Conservation (phyloP, 2,797 vertebrate genomes). For the Caiman crocodilus region DNA sequence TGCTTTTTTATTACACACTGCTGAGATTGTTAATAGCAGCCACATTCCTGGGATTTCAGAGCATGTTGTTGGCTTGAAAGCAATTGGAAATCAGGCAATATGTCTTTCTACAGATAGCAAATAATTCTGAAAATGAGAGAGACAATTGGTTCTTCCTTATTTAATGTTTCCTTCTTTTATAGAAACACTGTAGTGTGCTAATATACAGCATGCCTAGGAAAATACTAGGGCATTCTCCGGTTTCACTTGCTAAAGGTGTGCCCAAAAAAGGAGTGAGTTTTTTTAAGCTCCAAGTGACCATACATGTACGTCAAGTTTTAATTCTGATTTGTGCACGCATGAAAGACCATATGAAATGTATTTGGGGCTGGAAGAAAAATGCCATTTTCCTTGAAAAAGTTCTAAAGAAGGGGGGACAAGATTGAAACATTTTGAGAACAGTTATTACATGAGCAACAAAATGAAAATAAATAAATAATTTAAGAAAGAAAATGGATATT, state of each 20-base stretch:
- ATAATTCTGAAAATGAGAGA: slow-evolving; percentile 40
- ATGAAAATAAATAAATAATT: not conserved
- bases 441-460: not conserved
- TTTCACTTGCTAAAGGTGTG: not conserved
- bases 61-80: slow-evolving; percentile 64
- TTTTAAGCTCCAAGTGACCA: not conserved
- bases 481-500: not conserved
- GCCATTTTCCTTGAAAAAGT: not conserved
- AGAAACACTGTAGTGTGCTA: not conserved
- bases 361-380: not conserved
- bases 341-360: not conserved
- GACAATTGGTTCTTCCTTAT: slow-evolving; percentile 24
- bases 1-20: slow-evolving; percentile 77
- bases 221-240: not conserved
- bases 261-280: not conserved
- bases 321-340: not conserved
- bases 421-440: too few relatives aligned
- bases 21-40: slow-evolving; percentile 74
- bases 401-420: not conserved
- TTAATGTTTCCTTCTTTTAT: slow-evolving; percentile 5
- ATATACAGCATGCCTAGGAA: not conserved
- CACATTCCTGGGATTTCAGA: slow-evolving; percentile 65
- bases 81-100: slow-evolving; percentile 68
- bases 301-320: not conserved
- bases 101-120: slow-evolving; percentile 34